Evolutionary conservation across 2,888 invertebrate species (phyloP).

Genomic region (Salpingus planirostris): DNA sequence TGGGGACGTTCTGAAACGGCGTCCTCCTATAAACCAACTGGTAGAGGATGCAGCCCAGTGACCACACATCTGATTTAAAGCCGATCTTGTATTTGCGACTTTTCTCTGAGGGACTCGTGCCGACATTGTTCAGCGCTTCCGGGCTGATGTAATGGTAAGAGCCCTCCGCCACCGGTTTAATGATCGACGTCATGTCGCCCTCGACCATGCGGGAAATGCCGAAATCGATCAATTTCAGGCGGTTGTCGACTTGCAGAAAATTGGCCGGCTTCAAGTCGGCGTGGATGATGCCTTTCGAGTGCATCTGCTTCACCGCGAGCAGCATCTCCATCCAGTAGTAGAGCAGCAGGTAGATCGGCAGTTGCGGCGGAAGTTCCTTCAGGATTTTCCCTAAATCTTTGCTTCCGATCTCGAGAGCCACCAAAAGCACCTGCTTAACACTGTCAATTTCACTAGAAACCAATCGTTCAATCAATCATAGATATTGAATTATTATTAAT

Average conservation of each 20-base stretch:
- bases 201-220: slow-evolving; percentile 88
- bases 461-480: no score
- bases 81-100: slow-evolving; percentile 56
- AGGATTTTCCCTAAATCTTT: slow-evolving; percentile 77
- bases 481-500: no score
- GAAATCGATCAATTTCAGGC: slow-evolving; percentile 93
- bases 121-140: slow-evolving; percentile 70
- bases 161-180: slow-evolving; percentile 74
- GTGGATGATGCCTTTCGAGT: slow-evolving; percentile 87
- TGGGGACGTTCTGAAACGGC: slow-evolving; percentile 74
- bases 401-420: slow-evolving; percentile 91
- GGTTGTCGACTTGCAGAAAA: slow-evolving; percentile 78
- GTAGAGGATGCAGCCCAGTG: slow-evolving; percentile 93
- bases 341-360: slow-evolving; percentile 68
- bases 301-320: slow-evolving; percentile 82
- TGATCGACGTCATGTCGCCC: slow-evolving; percentile 80
- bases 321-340: slow-evolving; percentile 95
- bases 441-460: slow-evolving; percentile 61
- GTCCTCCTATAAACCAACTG: slow-evolving; percentile 82
- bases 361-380: slow-evolving; percentile 42
- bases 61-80: slow-evolving; percentile 94
- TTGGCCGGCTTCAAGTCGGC: slow-evolving; percentile 96
- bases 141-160: slow-evolving; percentile 96
- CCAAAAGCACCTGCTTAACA: slow-evolving; percentile 57
- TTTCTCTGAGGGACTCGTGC: slow-evolving; percentile 38